Conservation (phyloP, 2,113 vertebrate genomes). For the Saccopteryx bilineata region DNA sequence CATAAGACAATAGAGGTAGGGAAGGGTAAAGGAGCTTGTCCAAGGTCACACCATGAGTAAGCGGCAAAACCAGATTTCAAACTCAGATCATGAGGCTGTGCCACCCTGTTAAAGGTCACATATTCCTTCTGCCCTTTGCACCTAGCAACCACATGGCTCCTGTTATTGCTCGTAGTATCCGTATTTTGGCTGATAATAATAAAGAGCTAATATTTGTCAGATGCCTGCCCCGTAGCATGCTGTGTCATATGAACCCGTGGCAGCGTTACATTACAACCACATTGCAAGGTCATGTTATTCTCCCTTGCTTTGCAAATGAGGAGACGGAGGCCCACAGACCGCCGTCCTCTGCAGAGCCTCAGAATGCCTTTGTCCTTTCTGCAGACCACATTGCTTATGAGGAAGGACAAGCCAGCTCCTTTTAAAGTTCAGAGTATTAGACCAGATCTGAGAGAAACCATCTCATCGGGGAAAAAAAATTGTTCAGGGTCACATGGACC, state of each 20-base stretch:
- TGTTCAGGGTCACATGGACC: not conserved
- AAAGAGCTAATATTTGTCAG: not conserved
- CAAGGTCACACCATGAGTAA: not conserved
- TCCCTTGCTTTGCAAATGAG: not conserved
- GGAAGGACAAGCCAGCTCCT: not conserved
- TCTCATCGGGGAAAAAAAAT: not conserved
- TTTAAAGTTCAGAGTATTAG: not conserved
- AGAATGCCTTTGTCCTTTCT: not conserved
- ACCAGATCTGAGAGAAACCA: not conserved
- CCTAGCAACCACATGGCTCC: not conserved
- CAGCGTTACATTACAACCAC: not conserved
- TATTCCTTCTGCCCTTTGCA: not conserved
- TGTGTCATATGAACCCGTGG: not conserved
- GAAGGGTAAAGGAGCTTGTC: not conserved
- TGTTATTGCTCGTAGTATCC: not conserved
- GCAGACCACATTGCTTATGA: not conserved
- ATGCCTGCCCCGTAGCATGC: not conserved
- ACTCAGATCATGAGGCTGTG: rapidly evolving
- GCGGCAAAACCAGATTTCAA: not conserved
- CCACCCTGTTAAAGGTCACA: not conserved
- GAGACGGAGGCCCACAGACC: not conserved
- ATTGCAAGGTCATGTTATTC: not conserved
- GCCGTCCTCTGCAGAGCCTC: not conserved
- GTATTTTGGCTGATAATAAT: not conserved
- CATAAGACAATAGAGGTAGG: not conserved